Percentiles rank a stretch among this genome's conserved stretches.
These are phyloP conservation scores for Chaitophorus viminalis DNA, from an alignment of 2,888 invertebrate species.

Conservation along the genomic window DNA sequence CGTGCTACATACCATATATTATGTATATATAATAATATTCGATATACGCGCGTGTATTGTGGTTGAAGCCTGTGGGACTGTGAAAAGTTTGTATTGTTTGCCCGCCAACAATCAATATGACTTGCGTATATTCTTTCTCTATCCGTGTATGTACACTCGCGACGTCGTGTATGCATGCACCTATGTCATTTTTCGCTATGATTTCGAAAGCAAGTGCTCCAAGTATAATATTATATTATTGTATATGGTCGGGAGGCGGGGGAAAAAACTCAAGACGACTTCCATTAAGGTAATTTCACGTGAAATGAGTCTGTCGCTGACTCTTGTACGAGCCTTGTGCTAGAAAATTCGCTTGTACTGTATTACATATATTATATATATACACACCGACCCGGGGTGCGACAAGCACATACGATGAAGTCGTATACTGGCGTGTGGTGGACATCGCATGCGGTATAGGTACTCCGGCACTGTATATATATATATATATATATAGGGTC, in stretches of 20 bases:
- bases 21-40: no score
- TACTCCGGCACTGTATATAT: no score
- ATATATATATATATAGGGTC: no score
- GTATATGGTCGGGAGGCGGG: not conserved
- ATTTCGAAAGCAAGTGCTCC: not conserved
- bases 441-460: no score
- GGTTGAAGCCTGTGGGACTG: not conserved
- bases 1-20: no score
- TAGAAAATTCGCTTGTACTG: no score
- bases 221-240: not conserved
- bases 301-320: not conserved
- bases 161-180: not conserved
- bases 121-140: not conserved
- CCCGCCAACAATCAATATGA: conserved; percentile 43
- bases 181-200: not conserved
- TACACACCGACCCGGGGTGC: no score
- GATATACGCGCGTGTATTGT: not conserved
- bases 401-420: no score
- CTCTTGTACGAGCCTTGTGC: not conserved
- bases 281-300: conserved; percentile 27
- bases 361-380: no score
- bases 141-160: no score
- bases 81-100: conserved; percentile 39
- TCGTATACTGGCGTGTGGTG: no score
- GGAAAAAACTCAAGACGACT: not conserved